Evolutionary conservation across 2,888 invertebrate species (phyloP), one percentile per base, ranked within the genome.

Genomic region (Ligdia adustata): DNA sequence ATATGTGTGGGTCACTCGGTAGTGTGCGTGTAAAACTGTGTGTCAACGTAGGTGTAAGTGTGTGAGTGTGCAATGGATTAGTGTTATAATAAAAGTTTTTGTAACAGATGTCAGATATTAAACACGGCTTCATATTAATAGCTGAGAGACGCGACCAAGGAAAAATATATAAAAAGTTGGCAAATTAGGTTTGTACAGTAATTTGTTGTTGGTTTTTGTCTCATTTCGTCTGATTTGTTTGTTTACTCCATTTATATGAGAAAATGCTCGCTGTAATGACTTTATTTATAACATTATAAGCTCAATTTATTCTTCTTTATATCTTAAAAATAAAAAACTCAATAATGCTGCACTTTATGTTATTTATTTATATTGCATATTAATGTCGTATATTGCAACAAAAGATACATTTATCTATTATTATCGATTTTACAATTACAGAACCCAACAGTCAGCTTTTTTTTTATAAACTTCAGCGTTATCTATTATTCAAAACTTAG

Each of bases 1-100:
- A 64, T 63, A 62, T 82, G 82, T 83, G 82, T 82, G 84, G 42
- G 81, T 79, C 56, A 59, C 50, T 55, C 54, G 48, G 58, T 55
- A 61, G 60, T 67, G 64, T 69, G 55, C 52, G 64, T 69, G 60
- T 65, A 66, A 66, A 2, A 63, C 53, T 50, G 58, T 65, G 55
- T 58, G 39, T 60, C 67, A 64, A 54, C 60, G 64, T n/a, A 61
- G 62, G 53, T 57, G 42, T 57, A 50, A 63, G 58, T 74, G 72
- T 67, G 60, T 64, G 68, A 50, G 79, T 80, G 77, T 87, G 88
- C 89, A 87, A 88, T 85, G 87, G 89, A 90, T 90, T 89, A 90
- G 86, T 82, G 75, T 90, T 88, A 89, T 89, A 89, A 90, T 90
- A 90, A 90, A 90, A 90, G 89, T 90, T 90, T 90, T 89, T 88